Conservation (phyloP, 2,113 vertebrate species). For the Carassius gibelio region DNA sequence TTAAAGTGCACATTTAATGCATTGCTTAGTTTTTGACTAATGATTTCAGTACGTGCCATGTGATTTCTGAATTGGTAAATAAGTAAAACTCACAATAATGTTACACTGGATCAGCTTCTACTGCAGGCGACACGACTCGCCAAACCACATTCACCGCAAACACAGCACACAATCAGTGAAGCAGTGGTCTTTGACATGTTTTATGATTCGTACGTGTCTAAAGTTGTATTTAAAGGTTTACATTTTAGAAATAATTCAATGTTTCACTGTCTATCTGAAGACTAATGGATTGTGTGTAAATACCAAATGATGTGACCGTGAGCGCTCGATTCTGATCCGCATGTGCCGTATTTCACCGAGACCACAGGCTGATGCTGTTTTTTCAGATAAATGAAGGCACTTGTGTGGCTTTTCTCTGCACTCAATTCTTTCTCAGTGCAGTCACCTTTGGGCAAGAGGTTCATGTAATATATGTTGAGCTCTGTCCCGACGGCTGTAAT, state of each 20-base stretch:
- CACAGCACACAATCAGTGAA: background rate
- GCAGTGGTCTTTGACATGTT: background rate
- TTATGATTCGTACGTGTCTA: background rate
- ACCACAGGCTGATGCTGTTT: slow-evolving; percentile 31
- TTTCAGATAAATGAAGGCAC: slow-evolving; percentile 34
- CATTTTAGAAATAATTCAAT: background rate
- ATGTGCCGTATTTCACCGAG: background rate
- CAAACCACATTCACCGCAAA: background rate
- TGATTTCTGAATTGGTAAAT: background rate
- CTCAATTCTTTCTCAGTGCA: slow-evolving; percentile 73
- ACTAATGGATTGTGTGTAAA: slow-evolving; percentile 12
- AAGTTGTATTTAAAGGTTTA: background rate
- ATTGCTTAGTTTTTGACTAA: background rate
- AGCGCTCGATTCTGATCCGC: background rate
- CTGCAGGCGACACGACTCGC: background rate
- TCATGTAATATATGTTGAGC: slow-evolving; percentile 79
- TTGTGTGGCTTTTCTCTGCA: slow-evolving; percentile 62
- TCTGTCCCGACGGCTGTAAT: slow-evolving; percentile 77
- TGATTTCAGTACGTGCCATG: background rate
- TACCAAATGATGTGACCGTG: background rate
- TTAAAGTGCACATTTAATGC: background rate
- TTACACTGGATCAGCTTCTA: background rate
- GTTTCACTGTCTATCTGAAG: background rate
- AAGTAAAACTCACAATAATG: background rate
- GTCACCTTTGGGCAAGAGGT: slow-evolving; percentile 71